Conservation (phyloP, 1,140 invertebrate genomes). For the Spodoptera litura region DNA sequence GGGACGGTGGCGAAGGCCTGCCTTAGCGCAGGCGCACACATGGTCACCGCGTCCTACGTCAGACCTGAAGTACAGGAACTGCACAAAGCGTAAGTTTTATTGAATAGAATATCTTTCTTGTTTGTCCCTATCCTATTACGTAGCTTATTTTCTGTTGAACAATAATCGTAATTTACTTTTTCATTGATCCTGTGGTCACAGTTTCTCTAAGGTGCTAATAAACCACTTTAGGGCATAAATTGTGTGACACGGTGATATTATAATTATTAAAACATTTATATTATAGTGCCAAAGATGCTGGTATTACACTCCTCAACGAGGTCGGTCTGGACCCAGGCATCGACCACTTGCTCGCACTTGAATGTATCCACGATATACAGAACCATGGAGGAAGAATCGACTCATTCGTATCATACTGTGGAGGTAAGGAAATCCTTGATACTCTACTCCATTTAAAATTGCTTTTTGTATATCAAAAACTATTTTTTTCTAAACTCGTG, state of each 20-base stretch:
- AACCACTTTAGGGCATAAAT: too few species aligned
- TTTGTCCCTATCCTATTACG: too few species aligned
- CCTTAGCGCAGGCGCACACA: slow-evolving; percentile 93
- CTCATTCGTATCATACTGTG: slow-evolving; percentile 98
- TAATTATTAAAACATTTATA: slow-evolving; percentile 7
- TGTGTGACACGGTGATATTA: too few species aligned
- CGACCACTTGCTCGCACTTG: slow-evolving; percentile 98
- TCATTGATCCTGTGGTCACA: too few species aligned
- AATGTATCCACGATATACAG: slow-evolving; percentile 97
- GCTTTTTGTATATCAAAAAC: too few species aligned
- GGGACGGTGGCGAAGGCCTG: slow-evolving; percentile 94
- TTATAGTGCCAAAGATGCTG: slow-evolving; percentile 92
- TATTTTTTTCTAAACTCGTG: too few species aligned
- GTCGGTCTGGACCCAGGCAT: slow-evolving; percentile 99
- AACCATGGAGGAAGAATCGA: slow-evolving; percentile 93
- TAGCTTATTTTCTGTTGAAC: too few species aligned
- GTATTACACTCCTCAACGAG: slow-evolving; percentile 96
- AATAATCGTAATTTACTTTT: too few species aligned
- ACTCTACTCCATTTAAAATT: too few species aligned
- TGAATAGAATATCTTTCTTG: slow-evolving; percentile 43
- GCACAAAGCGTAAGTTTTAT: slow-evolving; percentile 92
- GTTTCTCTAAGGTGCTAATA: too few species aligned
- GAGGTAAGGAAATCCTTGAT: slow-evolving; percentile 86
- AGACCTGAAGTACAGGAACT: slow-evolving; percentile 93
- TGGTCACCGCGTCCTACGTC: slow-evolving; percentile 99